phyloP scores from a whole-genome alignment of 2,797 vertebrate species.

The Hydrocynus forskahlii region DNA sequence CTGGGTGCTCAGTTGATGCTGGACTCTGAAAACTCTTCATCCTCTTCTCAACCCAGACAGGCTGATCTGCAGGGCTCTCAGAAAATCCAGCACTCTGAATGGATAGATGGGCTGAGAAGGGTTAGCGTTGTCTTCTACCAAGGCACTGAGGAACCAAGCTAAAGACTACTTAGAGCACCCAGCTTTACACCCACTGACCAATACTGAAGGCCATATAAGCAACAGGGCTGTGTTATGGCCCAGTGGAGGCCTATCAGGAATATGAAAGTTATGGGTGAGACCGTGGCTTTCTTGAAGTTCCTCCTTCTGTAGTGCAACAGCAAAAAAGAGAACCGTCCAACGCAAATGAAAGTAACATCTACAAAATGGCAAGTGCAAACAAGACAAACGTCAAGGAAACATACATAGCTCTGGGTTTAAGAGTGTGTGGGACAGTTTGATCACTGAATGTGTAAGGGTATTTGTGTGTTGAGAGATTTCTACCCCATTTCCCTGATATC shows the following conservation, averaged over 20 bases:
- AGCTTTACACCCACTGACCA: background rate
- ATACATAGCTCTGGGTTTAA: conserved; percentile 50
- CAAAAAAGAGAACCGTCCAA: conserved; percentile 46
- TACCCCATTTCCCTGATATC: conserved; percentile 69
- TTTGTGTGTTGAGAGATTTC: conserved; percentile 29
- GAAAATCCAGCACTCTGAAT: conserved; percentile 12
- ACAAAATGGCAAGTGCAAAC: conserved; percentile 17
- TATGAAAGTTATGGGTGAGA: conserved; percentile 19
- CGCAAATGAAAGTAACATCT: conserved; percentile 43
- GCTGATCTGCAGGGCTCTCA: background rate
- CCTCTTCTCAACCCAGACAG: background rate
- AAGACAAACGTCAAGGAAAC: conserved; percentile 51
- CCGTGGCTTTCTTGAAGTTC: background rate
- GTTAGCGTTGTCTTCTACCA: conserved; percentile 67
- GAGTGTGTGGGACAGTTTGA: conserved; percentile 13
- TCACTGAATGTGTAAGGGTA: background rate
- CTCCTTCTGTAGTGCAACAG: conserved; percentile 10
- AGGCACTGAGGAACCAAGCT: conserved; percentile 79
- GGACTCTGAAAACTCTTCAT: conserved; percentile 6
- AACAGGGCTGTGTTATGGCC: conserved; percentile 29
- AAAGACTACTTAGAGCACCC: conserved; percentile 37
- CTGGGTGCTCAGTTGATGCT: background rate
- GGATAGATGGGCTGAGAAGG: background rate
- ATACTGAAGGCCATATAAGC: conserved; percentile 5
- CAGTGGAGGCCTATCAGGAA: conserved; percentile 9